phyloP scores from a whole-genome alignment of 2,113 vertebrate species.

The Rhinolophus sinicus region DNA sequence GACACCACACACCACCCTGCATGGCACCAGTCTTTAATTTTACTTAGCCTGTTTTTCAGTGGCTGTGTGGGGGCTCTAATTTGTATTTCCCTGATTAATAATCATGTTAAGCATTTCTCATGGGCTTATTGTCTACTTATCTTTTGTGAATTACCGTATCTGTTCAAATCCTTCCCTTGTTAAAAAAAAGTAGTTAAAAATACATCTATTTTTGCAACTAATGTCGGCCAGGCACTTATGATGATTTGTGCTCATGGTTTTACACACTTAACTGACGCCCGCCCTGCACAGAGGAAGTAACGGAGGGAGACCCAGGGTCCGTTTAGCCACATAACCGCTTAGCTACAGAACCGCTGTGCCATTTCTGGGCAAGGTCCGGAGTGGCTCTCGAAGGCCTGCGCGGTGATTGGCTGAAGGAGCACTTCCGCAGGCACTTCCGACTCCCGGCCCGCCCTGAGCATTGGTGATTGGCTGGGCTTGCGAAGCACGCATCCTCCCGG shows the following conservation, averaged over 20 bases:
- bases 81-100: neutral
- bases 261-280: rapidly evolving
- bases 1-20: too few relatives aligned
- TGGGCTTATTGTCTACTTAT: neutral
- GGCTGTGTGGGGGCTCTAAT: neutral
- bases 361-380: rapidly evolving
- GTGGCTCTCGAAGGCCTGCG: rapidly evolving
- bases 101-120: neutral
- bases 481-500: neutral
- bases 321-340: rapidly evolving
- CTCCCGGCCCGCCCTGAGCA: neutral
- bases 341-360: rapidly evolving
- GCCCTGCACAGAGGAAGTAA: neutral
- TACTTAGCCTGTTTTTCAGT: neutral
- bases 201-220: neutral
- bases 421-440: conserved; percentile 61
- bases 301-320: rapidly evolving
- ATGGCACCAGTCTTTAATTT: neutral
- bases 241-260: neutral
- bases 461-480: conserved; percentile 44
- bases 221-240: neutral
- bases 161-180: neutral
- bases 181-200: neutral
- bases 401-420: conserved; percentile 43
- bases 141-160: neutral